These are phyloP conservation scores for Amiota minor DNA, from an alignment of 2,888 invertebrate species.

Conservation along the genomic window DNA sequence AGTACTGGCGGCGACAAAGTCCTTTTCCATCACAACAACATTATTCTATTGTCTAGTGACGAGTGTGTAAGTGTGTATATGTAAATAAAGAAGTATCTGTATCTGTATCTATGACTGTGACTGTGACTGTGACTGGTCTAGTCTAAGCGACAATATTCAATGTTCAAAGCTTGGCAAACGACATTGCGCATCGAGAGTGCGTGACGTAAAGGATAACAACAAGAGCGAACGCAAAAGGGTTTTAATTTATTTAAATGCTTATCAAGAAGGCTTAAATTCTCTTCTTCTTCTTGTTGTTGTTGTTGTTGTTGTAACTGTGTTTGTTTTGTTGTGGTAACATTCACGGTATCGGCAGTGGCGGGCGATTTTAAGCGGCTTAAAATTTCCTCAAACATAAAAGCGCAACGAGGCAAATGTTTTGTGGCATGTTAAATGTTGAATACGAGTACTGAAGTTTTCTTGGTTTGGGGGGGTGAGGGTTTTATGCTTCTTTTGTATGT, in stretches of 20 bases:
- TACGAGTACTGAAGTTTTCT: too few relatives aligned
- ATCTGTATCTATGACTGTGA: not conserved
- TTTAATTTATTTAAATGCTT: constrained; percentile 69
- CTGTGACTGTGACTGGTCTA: not conserved
- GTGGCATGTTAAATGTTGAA: constrained; percentile 12
- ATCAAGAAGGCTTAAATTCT: constrained; percentile 68
- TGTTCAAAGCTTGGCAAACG: too few relatives aligned
- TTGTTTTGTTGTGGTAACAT: constrained; percentile 59
- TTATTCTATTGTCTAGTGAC: too few relatives aligned
- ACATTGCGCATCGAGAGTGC: constrained; percentile 16
- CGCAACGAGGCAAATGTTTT: constrained; percentile 21
- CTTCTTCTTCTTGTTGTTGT: constrained; percentile 24
- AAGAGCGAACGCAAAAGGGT: constrained; percentile 43
- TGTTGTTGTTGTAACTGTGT: constrained; percentile 20
- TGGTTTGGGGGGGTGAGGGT: not conserved
- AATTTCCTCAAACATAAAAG: constrained; percentile 30
- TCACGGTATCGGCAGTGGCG: too few relatives aligned
- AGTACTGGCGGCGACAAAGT: not conserved
- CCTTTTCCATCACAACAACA: not conserved
- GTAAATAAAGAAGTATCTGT: not conserved
- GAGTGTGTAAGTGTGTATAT: constrained; percentile 1
- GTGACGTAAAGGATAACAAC: constrained; percentile 27
- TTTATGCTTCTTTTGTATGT: not conserved
- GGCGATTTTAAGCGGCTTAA: constrained; percentile 63
- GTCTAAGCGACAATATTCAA: not conserved